Conservation (phyloP, 2,888 invertebrate species). For the Campoletis raptor region DNA sequence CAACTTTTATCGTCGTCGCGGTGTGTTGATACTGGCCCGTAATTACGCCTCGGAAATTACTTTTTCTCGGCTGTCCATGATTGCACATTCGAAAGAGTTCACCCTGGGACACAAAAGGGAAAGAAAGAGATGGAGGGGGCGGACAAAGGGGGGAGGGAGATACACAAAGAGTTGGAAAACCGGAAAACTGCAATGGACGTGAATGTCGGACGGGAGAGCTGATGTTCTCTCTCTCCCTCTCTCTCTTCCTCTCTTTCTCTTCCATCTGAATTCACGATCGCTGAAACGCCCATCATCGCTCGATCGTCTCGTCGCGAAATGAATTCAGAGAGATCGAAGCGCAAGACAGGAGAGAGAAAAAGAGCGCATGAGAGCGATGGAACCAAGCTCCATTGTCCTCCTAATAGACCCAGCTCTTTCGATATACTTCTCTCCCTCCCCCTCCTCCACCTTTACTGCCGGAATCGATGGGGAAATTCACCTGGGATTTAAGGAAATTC, state of each 20-base stretch:
- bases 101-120: conserved; percentile 54
- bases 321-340: conserved; percentile 61
- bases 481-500: conserved; percentile 69
- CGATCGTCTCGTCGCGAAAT: conserved; percentile 62
- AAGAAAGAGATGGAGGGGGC: conserved; percentile 19
- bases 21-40: conserved; percentile 70
- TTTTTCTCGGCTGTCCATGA: conserved; percentile 71
- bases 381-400: conserved; percentile 59
- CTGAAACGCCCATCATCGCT: conserved; percentile 63
- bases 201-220: conserved; percentile 58
- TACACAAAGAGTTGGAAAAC: conserved; percentile 42
- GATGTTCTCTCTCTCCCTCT: conserved; percentile 40
- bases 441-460: neutral
- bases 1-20: conserved; percentile 58
- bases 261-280: conserved; percentile 25
- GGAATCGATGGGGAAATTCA: conserved; percentile 68
- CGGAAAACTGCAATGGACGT: conserved; percentile 68
- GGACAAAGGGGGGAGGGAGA: conserved; percentile 19
- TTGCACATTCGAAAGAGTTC: conserved; percentile 71
- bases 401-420: conserved; percentile 64
- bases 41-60: conserved; percentile 73
- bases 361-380: conserved; percentile 35
- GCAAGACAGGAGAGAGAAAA: conserved; percentile 20
- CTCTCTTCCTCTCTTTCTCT: conserved; percentile 9
- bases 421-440: conserved; percentile 30